Evolutionary conservation across 2,888 invertebrate genomes (phyloP), one percentile per base, ranked within the genome.

Genomic region (Strigamia maritima): DNA sequence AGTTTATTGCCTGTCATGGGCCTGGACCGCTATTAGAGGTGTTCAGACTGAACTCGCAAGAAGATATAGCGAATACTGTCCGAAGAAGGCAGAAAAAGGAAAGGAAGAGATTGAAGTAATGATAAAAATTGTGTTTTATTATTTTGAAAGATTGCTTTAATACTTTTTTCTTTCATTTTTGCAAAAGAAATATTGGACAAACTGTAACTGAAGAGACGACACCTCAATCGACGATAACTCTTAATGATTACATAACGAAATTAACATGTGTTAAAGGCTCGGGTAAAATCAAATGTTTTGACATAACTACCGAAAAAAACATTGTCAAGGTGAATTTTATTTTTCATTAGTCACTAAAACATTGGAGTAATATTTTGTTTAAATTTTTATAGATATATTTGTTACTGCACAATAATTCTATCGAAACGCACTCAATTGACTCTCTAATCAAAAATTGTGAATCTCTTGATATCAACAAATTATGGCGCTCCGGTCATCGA

Each of bases 1-100:
- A 90, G 81, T 86, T 95, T 24, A 84, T 98, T 2, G 91, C 91
- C 0, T 94, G 94, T 85, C 93, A 94, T 84, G 97, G 97, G 1
- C 91, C 91, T 14, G 94, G 95, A 83, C 90, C 91, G 79, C 86
- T 90, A 28, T 87, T 98, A 19, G 98, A 98, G 87, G 86, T 94
- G 79, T 98, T 95, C 85, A 88, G 90, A 65, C 91, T 98, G 82
- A 90, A 93, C 83, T 87, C 91, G 0, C 91, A 93, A 24, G 91
- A 92, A 14, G 93, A 95, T 83, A 90, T 93, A 0, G 89, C 90
- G 81, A 86, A 87, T 31, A 90, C 92, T 81, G 88, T 92, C 83
- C 88, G 90, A 35, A 97, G 96, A 86, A 89, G 95, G 54, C 85
- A 92, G 75, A 93, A 92, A 83, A 97, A 94, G 86, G 89, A 90